These are phyloP conservation scores for Pycnomerus fuliginosus DNA, from an alignment of 2,888 invertebrate genomes.

Conservation along the genomic window DNA sequence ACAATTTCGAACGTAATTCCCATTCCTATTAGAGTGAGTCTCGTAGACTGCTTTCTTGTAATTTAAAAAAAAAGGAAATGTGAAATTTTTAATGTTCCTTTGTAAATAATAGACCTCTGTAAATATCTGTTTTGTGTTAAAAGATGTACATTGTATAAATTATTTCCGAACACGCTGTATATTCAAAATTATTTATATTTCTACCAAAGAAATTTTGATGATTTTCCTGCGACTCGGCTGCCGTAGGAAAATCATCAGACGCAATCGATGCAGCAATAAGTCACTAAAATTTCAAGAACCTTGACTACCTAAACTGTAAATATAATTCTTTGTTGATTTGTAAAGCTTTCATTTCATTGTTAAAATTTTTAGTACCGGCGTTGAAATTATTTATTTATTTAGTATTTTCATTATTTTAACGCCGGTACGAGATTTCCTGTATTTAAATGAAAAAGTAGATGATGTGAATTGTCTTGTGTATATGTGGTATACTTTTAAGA, in stretches of 20 bases:
- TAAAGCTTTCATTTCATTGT: slow-evolving; percentile 1
- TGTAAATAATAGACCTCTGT: slow-evolving; percentile 12
- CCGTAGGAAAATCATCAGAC: slow-evolving; percentile 12
- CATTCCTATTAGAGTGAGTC: slow-evolving; percentile 5
- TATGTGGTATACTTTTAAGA: slow-evolving; percentile 52
- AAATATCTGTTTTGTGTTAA: slow-evolving; percentile 15
- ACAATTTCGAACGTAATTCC: slow-evolving; percentile 2
- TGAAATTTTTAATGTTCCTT: slow-evolving; percentile 24
- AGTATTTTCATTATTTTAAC: slow-evolving; percentile 20
- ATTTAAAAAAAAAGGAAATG: too few relatives aligned
- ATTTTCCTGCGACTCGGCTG: slow-evolving; percentile 13
- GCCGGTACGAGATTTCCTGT: slow-evolving; percentile 27
- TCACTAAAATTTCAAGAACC: background rate
- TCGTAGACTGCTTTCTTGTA: slow-evolving; percentile 19
- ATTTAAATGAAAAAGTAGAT: slow-evolving; percentile 32
- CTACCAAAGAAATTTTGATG: slow-evolving; percentile 22
- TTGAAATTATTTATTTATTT: slow-evolving; percentile 29
- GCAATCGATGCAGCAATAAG: slow-evolving; percentile 14
- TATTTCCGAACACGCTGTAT: slow-evolving; percentile 12
- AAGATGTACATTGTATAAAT: slow-evolving; percentile 25
- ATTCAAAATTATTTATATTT: slow-evolving; percentile 22
- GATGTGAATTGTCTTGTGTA: slow-evolving; percentile 51
- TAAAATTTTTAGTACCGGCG: slow-evolving; percentile 15
- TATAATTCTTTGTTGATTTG: too few relatives aligned
- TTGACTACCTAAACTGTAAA: slow-evolving; percentile 2